Evolutionary conservation across 2,888 invertebrate genomes (phyloP), one percentile per base, ranked within the genome.

Genomic region (Tupiocoris notatus): DNA sequence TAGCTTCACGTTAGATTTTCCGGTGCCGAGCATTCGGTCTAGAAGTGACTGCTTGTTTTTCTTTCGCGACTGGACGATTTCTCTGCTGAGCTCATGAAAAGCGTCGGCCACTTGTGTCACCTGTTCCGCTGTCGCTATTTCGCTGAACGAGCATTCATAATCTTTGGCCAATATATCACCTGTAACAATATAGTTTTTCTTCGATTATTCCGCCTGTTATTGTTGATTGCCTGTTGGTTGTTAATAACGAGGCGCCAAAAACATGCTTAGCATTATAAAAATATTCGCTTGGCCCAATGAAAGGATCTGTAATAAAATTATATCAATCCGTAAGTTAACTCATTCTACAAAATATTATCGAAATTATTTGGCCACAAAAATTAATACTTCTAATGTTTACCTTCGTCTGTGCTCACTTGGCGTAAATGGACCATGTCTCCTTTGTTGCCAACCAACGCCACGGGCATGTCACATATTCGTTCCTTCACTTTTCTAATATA

Each of bases 401-500:
- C 95, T 85, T 95, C 95, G 82, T 95, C 95, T 1, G 89, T 88
- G 82, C 91, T 93, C 73, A 95, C 93, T 88, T 94, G 93, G 81
- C 95, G 87, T 80, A 95, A 85, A 84, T 95, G 95, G 79, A 94
- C 91, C 93, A 95, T 92, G 82, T 95, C 95, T 21, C 91, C 92
- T 85, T 95, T 95, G 83, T 95, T 95, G 58, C 91, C 95, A 25
- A 94, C 92, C n/a, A 95, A 86, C n/a, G 92, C 90, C 54, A 93
- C 87, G 0, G 94, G 94, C 78, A 91, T 89, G 79, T 92, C 91
- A 71, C 86, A 84, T 86, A 87, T 82, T 59, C 85, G 84, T 80
- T 86, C 89, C 83, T 91, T 92, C 56, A 92, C 90, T 74, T 90
- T 88, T 74, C 92, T 88, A 75, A 94, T 90, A 83, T 91, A 94